These are phyloP conservation scores for Hippasteria phrygiana DNA, from an alignment of 53 echinoderm and acorn worm species.

Conservation along the genomic window DNA sequence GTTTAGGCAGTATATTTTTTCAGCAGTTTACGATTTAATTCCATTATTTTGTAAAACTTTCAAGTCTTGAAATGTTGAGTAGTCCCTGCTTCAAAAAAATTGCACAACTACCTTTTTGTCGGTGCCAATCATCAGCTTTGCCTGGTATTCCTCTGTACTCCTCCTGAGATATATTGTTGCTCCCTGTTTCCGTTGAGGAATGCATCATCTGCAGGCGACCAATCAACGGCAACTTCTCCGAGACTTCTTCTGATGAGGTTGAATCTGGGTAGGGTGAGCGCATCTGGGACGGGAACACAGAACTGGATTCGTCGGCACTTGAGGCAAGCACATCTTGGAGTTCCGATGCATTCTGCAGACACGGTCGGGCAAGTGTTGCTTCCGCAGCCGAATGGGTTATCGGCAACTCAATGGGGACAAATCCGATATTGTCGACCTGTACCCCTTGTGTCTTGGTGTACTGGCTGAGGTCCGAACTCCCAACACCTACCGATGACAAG, in stretches of 20 bases:
- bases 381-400: conserved; percentile 40
- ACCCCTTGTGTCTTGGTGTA: conserved; percentile 77
- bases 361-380: conserved; percentile 42
- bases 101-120: conserved; percentile 12
- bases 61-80: neutral
- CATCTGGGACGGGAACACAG: conserved; percentile 32
- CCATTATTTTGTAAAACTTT: no score
- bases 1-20: no score
- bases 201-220: neutral
- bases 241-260: neutral
- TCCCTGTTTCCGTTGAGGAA: conserved; percentile 2
- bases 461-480: conserved; percentile 69
- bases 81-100: neutral
- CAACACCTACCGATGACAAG: conserved; percentile 72
- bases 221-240: conserved; percentile 14
- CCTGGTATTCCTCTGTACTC: neutral
- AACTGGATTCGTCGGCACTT: neutral
- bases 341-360: neutral
- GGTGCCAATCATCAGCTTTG: neutral
- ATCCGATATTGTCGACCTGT: conserved; percentile 53
- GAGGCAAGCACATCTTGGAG: conserved; percentile 42
- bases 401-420: conserved; percentile 24
- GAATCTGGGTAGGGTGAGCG: neutral
- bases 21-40: no score
- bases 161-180: conserved; percentile 16